Percentiles rank a stretch among this genome's conserved stretches.
Evolutionary conservation across 2,797 vertebrate species (phyloP).

Genomic region (Odontamblyopus lacepedii): DNA sequence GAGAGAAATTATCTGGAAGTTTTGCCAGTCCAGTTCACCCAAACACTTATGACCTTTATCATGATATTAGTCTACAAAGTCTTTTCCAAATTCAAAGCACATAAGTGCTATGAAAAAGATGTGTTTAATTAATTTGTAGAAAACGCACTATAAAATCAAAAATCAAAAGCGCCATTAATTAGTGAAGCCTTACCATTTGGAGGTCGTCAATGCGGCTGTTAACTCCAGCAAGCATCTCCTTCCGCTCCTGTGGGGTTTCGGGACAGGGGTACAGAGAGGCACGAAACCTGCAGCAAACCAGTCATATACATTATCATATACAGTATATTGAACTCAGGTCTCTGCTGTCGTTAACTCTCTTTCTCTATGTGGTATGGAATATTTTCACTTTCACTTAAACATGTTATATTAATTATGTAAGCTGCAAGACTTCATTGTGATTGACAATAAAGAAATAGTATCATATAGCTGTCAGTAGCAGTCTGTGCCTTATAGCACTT

Average conservation of each 20-base stretch:
- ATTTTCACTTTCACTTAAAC: not conserved
- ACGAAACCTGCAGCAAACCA: conserved; percentile 82
- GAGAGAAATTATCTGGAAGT: not conserved
- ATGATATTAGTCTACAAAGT: not conserved
- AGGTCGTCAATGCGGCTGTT: conserved; percentile 98
- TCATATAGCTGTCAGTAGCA: not conserved
- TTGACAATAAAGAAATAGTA: not conserved
- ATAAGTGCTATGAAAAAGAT: not conserved
- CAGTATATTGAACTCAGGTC: not conserved
- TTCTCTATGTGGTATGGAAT: not conserved
- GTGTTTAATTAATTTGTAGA: not conserved
- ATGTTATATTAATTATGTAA: not conserved
- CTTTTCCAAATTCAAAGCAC: not conserved
- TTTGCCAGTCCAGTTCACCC: not conserved
- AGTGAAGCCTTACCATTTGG: conserved; percentile 87
- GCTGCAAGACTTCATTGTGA: not conserved
- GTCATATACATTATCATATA: not conserved
- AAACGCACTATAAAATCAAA: not conserved
- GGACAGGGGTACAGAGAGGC: conserved; percentile 96
- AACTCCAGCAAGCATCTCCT: conserved; percentile 96
- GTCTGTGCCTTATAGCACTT: not conserved
- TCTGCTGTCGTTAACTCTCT: not conserved
- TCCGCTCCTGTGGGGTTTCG: conserved; percentile 94
- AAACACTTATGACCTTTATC: not conserved
- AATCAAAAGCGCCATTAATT: not conserved